These are phyloP conservation scores for Nanorana parkeri DNA, from an alignment of 2,113 vertebrate species.

Conservation along the genomic window DNA sequence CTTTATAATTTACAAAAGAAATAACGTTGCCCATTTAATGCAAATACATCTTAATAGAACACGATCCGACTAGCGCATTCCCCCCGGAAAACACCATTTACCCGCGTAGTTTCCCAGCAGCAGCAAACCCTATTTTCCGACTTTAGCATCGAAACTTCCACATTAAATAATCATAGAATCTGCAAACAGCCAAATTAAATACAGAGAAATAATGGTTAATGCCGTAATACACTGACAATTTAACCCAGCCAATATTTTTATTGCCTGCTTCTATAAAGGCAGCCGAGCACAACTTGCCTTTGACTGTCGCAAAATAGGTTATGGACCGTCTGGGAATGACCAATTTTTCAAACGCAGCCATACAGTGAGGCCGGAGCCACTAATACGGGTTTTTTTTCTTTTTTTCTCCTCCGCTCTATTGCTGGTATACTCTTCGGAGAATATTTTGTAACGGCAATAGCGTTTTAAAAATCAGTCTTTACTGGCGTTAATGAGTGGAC, in stretches of 20 bases:
- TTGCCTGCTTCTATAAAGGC: slow-evolving; percentile 86
- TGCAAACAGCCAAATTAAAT: slow-evolving; percentile 77
- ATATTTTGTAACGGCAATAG: slow-evolving; percentile 85
- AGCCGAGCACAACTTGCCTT: slow-evolving; percentile 86
- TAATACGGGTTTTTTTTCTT: slow-evolving; percentile 67
- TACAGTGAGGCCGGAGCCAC: slow-evolving; percentile 79
- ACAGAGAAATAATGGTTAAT: slow-evolving; percentile 82
- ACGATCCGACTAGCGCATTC: slow-evolving; percentile 5
- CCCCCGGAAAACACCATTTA: slow-evolving; percentile 14
- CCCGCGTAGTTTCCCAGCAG: background rate
- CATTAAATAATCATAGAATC: slow-evolving; percentile 53
- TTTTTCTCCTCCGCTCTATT: slow-evolving; percentile 74
- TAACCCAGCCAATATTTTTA: slow-evolving; percentile 88
- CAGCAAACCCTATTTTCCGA: background rate
- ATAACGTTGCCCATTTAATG: slow-evolving; percentile 30
- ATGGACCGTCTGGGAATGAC: slow-evolving; percentile 82
- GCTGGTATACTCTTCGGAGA: slow-evolving; percentile 85
- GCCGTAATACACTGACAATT: slow-evolving; percentile 79
- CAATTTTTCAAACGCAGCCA: slow-evolving; percentile 85
- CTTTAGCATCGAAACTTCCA: slow-evolving; percentile 22
- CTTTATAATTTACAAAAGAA: slow-evolving; percentile 24
- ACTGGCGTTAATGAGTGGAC: slow-evolving; percentile 83
- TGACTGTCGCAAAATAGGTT: slow-evolving; percentile 85
- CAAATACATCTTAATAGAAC: slow-evolving; percentile 37
- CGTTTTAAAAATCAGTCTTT: slow-evolving; percentile 83